Base-by-base conservation (phyloP, 2,888 invertebrate genomes). In the Theretra japonica region DNA sequence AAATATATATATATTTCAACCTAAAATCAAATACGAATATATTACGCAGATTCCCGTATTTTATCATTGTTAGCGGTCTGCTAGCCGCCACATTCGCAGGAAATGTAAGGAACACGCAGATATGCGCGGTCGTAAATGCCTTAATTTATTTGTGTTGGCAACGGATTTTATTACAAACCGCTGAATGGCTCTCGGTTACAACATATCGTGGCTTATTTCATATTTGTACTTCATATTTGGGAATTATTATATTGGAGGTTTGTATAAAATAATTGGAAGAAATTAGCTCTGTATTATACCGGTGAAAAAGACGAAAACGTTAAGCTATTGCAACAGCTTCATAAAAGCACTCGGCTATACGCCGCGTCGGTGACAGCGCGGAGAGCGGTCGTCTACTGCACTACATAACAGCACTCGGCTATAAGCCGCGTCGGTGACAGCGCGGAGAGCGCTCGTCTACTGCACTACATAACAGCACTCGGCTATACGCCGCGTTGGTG, bases 331-430 rank as follows among this genome's bases (percentile, higher is more conserved):
- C n/a, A 56, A 1, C 3, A 11, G 11, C 41, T 41, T 21, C 21
- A 56, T 56, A n/a, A 56, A 7, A 21, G 56, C n/a, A 21, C n/a
- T 56, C 21, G 56, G 56, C 56, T 56, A n/a, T 21, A 56, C 56
- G 56, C n/a, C 7, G 6, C 56, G 21, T n/a, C n/a, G 56, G 56
- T n/a, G n/a, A n/a, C n/a, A 56, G n/a, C 56, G n/a, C 56, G 56
- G n/a, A 56, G 21, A 56, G n/a, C 21, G 56, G 21, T 56, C 56
- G n/a, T 56, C 56, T 56, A 56, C 21, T 56, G 56, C 56, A 56
- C 56, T 56, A 56, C 56, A n/a, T 56, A 56, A 56, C 56, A 28
- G 41, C 41, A 41, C 41, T 15, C 41, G 41, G 41, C 41, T 41
- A 15, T 41, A 41, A 11, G 41, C 15, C 41, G 41, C 41, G 41